Percentiles rank a stretch among this genome's conserved stretches.
These are phyloP conservation scores for Cenopis cana DNA, from an alignment of 2,888 invertebrate species.

Conservation along the genomic window DNA sequence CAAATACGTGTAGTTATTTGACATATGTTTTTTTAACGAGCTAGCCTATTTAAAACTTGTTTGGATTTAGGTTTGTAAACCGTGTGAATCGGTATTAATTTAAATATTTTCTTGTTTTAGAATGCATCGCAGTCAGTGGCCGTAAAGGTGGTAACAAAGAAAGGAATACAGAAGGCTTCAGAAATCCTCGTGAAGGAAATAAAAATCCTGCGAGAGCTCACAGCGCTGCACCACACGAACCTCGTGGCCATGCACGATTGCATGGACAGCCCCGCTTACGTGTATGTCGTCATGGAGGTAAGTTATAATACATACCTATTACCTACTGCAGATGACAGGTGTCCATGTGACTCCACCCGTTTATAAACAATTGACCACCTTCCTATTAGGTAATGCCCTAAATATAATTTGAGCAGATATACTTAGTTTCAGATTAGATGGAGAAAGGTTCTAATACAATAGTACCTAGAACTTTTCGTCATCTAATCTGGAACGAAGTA, in stretches of 20 bases:
- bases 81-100: background rate
- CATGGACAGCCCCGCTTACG: constrained; percentile 97
- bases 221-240: constrained; percentile 98
- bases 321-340: no score
- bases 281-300: constrained; percentile 99
- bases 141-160: constrained; percentile 99
- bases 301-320: constrained; percentile 71
- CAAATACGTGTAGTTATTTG: constrained; percentile 3
- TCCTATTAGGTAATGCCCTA: no score
- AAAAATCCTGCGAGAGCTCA: constrained; percentile 98
- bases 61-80: background rate
- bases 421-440: no score
- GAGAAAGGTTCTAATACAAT: no score
- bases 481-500: no score
- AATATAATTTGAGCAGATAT: no score
- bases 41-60: background rate
- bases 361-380: no score
- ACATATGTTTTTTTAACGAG: background rate
- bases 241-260: constrained; percentile 99
- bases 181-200: constrained; percentile 99
- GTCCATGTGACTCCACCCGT: no score
- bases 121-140: constrained; percentile 95
- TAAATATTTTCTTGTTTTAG: constrained; percentile 80
- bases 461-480: no score
- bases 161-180: constrained; percentile 98